Conservation (phyloP, 2,113 vertebrate species). For the Leucosticte australis region DNA sequence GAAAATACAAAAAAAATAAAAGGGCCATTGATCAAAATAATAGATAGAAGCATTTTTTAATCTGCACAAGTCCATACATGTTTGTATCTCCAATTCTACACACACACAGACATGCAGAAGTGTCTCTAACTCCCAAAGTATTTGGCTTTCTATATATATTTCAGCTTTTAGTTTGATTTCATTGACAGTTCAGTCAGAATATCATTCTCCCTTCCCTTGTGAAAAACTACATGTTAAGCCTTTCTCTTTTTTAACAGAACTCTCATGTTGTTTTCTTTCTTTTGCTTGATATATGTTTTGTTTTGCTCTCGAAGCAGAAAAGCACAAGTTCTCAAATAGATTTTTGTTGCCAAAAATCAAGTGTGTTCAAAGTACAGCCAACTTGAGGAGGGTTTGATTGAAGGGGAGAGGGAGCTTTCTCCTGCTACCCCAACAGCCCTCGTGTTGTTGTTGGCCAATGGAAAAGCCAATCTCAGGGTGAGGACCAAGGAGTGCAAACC, state of each 20-base stretch:
- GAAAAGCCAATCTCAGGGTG: not conserved
- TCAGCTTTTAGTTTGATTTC: slow-evolving; percentile 18
- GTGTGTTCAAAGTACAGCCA: not conserved
- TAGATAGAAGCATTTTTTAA: slow-evolving; percentile 54
- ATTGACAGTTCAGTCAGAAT: slow-evolving; percentile 14
- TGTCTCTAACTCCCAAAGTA: not conserved
- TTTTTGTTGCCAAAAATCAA: not conserved
- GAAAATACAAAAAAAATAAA: not conserved
- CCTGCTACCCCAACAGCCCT: not conserved
- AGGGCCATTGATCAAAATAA: slow-evolving; percentile 51
- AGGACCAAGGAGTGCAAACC: not conserved
- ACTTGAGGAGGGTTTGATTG: not conserved
- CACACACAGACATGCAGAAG: not conserved
- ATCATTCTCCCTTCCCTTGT: slow-evolving; percentile 1
- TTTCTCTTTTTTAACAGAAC: not conserved
- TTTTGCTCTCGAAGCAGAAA: not conserved
- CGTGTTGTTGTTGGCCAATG: not conserved
- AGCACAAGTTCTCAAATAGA: not conserved
- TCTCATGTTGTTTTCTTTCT: not conserved
- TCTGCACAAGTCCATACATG: slow-evolving; percentile 17
- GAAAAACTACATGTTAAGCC: not conserved
- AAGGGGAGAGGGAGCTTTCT: not conserved
- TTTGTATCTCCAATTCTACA: slow-evolving; percentile 3
- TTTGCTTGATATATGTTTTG: not conserved
- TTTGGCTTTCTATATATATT: not conserved